These are phyloP conservation scores for Todus mexicanus DNA, from an alignment of 2,797 vertebrate species.

Conservation along the genomic window DNA sequence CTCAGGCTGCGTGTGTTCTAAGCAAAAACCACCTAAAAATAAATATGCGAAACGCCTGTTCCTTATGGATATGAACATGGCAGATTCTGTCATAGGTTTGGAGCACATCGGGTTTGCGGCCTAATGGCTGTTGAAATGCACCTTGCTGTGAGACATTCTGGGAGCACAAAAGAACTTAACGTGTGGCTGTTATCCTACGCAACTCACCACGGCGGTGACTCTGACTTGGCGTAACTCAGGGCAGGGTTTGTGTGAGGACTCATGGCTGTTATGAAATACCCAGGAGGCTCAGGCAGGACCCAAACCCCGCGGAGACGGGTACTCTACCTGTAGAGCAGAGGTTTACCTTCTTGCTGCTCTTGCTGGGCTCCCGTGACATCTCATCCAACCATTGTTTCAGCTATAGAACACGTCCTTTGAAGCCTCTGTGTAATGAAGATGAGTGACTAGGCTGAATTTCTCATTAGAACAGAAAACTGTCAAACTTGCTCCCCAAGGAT, in stretches of 20 bases:
- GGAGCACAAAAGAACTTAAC: not conserved
- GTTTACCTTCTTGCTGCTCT: not conserved
- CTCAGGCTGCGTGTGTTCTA: not conserved
- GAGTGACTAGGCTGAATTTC: not conserved
- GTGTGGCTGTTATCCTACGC: not conserved
- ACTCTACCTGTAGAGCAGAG: not conserved
- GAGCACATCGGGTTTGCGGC: not conserved
- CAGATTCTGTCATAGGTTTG: not conserved
- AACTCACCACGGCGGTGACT: not conserved
- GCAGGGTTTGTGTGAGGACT: not conserved
- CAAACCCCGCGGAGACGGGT: not conserved
- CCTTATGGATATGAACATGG: not conserved
- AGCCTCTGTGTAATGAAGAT: not conserved
- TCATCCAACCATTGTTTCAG: not conserved
- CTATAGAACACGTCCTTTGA: not conserved
- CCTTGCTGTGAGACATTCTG: not conserved
- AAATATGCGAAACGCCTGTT: not conserved
- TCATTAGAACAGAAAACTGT: not conserved
- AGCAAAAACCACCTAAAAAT: not conserved
- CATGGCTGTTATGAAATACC: not conserved
- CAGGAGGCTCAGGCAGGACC: not conserved
- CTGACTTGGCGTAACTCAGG: not conserved
- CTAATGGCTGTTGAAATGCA: not conserved
- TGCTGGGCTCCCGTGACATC: not conserved
- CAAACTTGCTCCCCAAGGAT: not conserved